phyloP scores from a whole-genome alignment of 2,113 vertebrate species.

The Microcebus griseorufus region DNA sequence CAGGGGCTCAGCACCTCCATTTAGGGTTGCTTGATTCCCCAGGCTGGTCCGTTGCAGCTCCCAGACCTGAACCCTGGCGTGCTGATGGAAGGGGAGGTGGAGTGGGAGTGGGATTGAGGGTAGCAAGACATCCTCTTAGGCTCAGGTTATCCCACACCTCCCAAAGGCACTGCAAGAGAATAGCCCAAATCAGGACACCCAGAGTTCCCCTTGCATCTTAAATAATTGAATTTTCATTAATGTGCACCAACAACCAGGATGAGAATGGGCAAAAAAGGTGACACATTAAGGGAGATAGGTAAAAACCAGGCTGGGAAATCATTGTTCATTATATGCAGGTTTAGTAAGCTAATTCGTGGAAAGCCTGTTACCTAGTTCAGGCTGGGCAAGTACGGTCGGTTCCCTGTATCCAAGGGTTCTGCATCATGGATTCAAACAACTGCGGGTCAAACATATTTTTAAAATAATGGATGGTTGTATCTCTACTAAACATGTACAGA shows the following conservation, averaged over 20 bases:
- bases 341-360: constrained; percentile 13
- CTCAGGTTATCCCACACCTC: background rate
- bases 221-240: background rate
- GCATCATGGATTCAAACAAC: background rate
- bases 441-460: background rate
- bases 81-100: background rate
- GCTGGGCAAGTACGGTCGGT: background rate
- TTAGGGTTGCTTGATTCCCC: background rate
- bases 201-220: background rate
- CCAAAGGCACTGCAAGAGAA: background rate
- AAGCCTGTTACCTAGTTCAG: background rate
- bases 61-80: background rate
- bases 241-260: background rate
- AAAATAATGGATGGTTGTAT: background rate
- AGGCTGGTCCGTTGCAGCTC: background rate
- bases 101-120: background rate
- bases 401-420: background rate
- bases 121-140: background rate
- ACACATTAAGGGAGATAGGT: background rate
- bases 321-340: background rate
- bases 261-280: background rate
- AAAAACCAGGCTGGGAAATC: background rate
- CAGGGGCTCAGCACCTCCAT: background rate
- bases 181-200: background rate
- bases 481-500: background rate